phyloP scores from a whole-genome alignment of 2,113 vertebrate species.

The Vulpes ferrilata region DNA sequence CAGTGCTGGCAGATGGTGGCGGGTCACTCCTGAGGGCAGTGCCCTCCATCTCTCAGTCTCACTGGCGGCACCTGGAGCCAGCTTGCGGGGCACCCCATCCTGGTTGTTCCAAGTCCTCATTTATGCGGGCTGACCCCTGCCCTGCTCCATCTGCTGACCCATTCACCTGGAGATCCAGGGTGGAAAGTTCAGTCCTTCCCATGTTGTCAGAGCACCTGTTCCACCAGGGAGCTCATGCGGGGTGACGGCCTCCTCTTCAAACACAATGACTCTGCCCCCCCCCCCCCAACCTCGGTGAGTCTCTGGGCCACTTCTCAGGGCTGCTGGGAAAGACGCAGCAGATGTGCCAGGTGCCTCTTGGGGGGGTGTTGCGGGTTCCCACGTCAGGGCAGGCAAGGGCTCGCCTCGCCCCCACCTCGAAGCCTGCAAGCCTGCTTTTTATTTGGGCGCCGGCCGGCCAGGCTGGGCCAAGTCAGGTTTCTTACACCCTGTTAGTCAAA shows the following conservation, averaged over 20 bases:
- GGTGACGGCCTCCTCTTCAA: fast-evolving
- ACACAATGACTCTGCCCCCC: fast-evolving
- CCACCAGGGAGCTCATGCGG: fast-evolving
- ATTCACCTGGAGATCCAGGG: fast-evolving
- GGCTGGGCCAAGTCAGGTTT: not conserved
- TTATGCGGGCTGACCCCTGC: not conserved
- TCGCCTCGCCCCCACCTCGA: fast-evolving
- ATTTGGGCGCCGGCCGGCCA: fast-evolving
- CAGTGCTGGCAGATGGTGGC: fast-evolving
- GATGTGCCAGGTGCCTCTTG: fast-evolving
- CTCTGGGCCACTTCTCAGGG: not conserved
- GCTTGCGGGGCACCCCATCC: not conserved
- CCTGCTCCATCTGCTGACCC: not conserved
- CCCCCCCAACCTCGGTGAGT: fast-evolving
- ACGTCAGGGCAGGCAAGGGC: not conserved
- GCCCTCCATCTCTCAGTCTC: not conserved
- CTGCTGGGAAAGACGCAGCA: fast-evolving
- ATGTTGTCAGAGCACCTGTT: not conserved
- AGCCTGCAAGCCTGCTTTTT: not conserved
- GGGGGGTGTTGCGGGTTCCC: fast-evolving
- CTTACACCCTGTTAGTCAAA: slow-evolving; percentile 61
- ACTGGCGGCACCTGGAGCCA: not conserved
- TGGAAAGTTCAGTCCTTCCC: fast-evolving
- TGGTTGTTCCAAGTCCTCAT: not conserved
- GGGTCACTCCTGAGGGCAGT: not conserved